Base-by-base conservation (phyloP, 2,888 invertebrate species). In the Scaptomyza tumidula region DNA sequence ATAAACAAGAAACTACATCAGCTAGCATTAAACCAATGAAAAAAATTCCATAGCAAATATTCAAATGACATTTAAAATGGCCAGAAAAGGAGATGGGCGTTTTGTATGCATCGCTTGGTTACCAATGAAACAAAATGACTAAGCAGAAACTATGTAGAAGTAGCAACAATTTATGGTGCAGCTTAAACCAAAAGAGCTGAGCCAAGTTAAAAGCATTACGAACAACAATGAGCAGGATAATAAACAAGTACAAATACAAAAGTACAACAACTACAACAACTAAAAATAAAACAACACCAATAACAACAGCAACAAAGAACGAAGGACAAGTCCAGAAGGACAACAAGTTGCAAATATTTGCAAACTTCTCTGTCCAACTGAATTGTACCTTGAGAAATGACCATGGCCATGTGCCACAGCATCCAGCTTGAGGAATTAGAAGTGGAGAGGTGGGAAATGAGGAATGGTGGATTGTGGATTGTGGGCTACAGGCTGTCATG, bases 321-420 rank as follows among this genome's bases (percentile, higher is more conserved):
- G 43, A 59, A 46, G 60, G 71, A 64, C 63, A 70, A 64, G 35
- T 43, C 55, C 61, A 69, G 62, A 43, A 41, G 69, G 73, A 80
- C 86, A 83, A 82, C 79, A 72, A 86, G 84, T 80, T 80, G 78
- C 79, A 83, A 83, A 86, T 83, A 80, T 85, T 81, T 83, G 75
- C 44, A 61, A 41, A 46, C 56, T 63, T 64, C 41, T 65, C 56
- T 52, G 76, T 62, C 69, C 70, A 48, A 75, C 75, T 76, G 80
- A 68, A 71, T 62, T 78, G 83, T 60, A 67, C 71, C 76, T 55
- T 82, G 85, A 67, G 65, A 74, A 74, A 84, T 73, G 81, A 61
- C 75, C 63, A 63, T 77, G 62, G 49, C 58, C 50, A 61, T 50
- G 55, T 54, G 24, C 31, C 62, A 16, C 19, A 14, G 41, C 9